A percentile compares a stretch with the other conserved stretches of the same genome.
phyloP scores from a whole-genome alignment of 1,140 invertebrate genomes.

The Sinella curviseta region DNA sequence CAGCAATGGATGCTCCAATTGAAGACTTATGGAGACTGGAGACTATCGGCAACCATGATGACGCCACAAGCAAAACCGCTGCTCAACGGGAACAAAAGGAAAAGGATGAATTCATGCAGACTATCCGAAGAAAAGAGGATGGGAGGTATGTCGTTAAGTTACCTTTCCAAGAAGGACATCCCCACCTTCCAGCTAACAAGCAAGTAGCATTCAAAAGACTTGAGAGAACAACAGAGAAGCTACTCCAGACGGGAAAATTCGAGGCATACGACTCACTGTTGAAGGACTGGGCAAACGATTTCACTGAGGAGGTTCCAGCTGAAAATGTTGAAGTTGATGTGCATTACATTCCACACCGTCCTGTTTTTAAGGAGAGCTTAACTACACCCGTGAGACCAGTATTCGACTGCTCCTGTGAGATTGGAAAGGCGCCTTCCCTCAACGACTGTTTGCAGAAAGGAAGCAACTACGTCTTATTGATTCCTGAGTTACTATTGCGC shows the following conservation, averaged over 20 bases:
- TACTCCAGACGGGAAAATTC: slow-evolving; percentile 49
- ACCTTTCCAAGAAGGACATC: slow-evolving; percentile 51
- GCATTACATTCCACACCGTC: slow-evolving; percentile 49
- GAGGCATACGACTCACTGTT: slow-evolving; percentile 47
- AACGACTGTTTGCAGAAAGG: not conserved
- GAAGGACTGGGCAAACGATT: too few species aligned
- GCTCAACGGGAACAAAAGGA: slow-evolving; percentile 35
- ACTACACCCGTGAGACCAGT: not conserved
- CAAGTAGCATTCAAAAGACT: slow-evolving; percentile 38
- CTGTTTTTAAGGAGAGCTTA: not conserved
- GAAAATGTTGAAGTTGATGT: slow-evolving; percentile 50
- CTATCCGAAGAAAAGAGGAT: slow-evolving; percentile 45
- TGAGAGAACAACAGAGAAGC: slow-evolving; percentile 45
- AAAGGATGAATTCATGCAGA: slow-evolving; percentile 46
- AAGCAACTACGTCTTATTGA: not conserved
- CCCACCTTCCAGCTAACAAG: slow-evolving; percentile 44
- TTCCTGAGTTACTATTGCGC: not conserved
- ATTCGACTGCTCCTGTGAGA: not conserved
- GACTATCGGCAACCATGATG: slow-evolving; percentile 53
- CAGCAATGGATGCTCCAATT: slow-evolving; percentile 41
- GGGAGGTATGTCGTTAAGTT: slow-evolving; percentile 50
- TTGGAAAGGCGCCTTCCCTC: not conserved
- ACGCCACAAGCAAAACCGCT: slow-evolving; percentile 48
- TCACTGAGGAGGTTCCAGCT: too few species aligned
- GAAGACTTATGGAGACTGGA: slow-evolving; percentile 53